Conservation (phyloP, 53 echinoderm and acorn worm genomes). For the Echinarachnius parma region DNA sequence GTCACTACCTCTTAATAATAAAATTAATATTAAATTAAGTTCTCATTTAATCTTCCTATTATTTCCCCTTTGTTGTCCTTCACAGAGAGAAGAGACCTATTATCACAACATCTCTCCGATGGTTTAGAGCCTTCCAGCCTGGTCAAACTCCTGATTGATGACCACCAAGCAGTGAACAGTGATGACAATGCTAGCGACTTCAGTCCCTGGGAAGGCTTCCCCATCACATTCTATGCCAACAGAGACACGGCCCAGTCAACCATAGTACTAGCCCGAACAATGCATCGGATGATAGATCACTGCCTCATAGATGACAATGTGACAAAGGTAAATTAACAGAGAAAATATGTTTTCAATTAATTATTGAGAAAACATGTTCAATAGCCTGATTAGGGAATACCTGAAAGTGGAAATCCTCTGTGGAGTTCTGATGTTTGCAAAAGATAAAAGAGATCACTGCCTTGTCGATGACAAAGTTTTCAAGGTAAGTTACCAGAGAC, state of each 20-base stretch:
- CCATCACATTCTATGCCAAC: conserved; percentile 23
- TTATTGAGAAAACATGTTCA: too few species aligned
- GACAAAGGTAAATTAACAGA: too few species aligned
- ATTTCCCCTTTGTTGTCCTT: background rate
- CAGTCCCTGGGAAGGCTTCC: conserved; percentile 43
- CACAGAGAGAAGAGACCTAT: conserved; percentile 13
- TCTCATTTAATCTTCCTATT: background rate
- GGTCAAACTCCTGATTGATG: conserved; percentile 36
- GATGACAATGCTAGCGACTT: background rate
- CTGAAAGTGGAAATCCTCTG: too few species aligned
- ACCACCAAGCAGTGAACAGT: background rate
- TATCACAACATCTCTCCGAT: background rate
- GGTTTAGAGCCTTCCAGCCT: background rate
- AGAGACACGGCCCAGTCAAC: conserved; percentile 4
- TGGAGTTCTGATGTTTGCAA: too few species aligned
- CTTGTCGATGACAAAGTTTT: too few species aligned
- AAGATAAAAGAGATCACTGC: too few species aligned
- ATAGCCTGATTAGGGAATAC: too few species aligned
- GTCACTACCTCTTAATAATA: too few species aligned
- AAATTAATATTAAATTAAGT: too few species aligned
- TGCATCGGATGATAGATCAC: conserved; percentile 18
- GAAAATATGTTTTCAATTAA: too few species aligned
- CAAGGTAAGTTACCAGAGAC: too few species aligned
- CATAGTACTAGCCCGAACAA: background rate
- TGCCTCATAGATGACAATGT: conserved; percentile 27